Evolutionary conservation across 2,888 invertebrate genomes (phyloP).

Genomic region (Digitonthophagus gazella): DNA sequence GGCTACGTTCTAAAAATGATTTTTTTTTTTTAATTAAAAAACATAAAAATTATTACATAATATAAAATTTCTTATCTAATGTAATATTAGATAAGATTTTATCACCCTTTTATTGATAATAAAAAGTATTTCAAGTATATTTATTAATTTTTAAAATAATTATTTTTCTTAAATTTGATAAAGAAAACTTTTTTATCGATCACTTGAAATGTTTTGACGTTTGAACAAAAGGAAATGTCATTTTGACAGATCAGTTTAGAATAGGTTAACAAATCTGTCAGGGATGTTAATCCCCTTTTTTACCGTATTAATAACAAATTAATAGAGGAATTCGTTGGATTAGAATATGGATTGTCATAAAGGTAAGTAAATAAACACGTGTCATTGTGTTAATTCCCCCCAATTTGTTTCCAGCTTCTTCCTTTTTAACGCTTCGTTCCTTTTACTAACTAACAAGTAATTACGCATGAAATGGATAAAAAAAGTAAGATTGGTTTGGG

Average conservation of each 20-base stretch:
- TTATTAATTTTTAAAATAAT: no score
- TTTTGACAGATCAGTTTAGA: background rate
- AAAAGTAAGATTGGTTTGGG: slow-evolving; percentile 48
- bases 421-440: background rate
- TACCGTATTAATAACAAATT: background rate
- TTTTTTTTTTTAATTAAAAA: no score
- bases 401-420: slow-evolving; percentile 1
- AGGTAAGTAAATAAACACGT: slow-evolving; percentile 4
- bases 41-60: no score
- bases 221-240: background rate
- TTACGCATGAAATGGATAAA: slow-evolving; percentile 24
- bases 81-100: no score
- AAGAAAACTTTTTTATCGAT: no score
- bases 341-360: slow-evolving; percentile 1
- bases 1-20: no score
- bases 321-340: background rate
- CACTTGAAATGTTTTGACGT: background rate
- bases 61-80: no score
- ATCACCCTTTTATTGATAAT: no score
- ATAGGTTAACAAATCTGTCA: background rate
- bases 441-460: slow-evolving; percentile 8
- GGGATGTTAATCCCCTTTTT: background rate
- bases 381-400: background rate
- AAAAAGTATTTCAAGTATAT: no score
- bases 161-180: no score